Percentiles rank a stretch among this genome's conserved stretches.
These are phyloP conservation scores for Akabosia matsudoensis DNA, from an alignment of 1,140 invertebrate genomes.

Conservation along the genomic window DNA sequence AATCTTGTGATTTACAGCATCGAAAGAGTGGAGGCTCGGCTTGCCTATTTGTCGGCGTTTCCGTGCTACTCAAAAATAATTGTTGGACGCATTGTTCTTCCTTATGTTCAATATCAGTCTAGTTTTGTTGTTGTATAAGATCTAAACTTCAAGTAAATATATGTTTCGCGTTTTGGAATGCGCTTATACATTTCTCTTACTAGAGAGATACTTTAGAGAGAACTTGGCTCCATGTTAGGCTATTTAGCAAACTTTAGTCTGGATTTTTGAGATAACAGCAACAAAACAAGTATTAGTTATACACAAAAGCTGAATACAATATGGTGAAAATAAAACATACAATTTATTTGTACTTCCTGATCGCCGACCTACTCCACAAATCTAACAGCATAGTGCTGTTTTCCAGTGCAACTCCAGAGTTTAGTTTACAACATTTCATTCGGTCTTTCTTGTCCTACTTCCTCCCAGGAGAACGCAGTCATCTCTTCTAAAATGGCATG, in stretches of 20 bases:
- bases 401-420: background rate
- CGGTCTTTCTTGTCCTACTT: too few species aligned
- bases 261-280: background rate
- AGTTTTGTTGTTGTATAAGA: background rate
- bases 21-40: background rate
- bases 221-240: background rate
- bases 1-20: background rate
- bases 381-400: too few species aligned
- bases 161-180: too few species aligned
- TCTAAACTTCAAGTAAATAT: background rate
- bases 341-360: constrained; percentile 17
- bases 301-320: background rate
- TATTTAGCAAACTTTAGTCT: background rate
- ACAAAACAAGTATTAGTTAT: background rate
- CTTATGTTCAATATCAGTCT: background rate
- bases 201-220: too few species aligned
- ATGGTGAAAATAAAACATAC: background rate
- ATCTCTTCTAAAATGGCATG: too few species aligned
- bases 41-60: background rate
- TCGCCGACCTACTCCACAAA: background rate
- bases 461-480: too few species aligned
- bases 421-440: background rate
- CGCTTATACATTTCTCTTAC: too few species aligned
- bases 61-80: background rate
- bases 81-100: background rate